Evolutionary conservation across 2,113 vertebrate species (phyloP), one percentile per base, ranked within the genome.

Genomic region (Lasiurus borealis): DNA sequence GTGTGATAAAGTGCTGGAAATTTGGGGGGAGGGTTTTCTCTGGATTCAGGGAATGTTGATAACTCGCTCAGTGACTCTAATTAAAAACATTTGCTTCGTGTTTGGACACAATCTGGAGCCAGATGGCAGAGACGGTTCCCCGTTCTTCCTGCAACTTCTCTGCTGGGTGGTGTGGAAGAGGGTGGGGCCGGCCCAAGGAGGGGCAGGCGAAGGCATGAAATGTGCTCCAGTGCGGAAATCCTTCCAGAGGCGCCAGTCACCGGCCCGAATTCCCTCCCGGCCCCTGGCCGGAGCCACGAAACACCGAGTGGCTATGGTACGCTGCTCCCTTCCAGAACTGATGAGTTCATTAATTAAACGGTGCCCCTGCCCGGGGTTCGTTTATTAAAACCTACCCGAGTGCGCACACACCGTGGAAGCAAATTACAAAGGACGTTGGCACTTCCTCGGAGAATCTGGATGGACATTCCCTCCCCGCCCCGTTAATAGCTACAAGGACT

Each of bases 361-460:
- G 69, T 52, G 15, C 82, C 23, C 29, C 73, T 88, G 95, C 77
- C 73, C 78, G 9, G 46, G 57, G 73, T 91, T 93, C 78, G 92
- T 93, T n/a, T 46, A 94, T 90, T 85, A 16, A 86, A 95, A 94
- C 76, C 36, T 75, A 80, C 68, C 78, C 52, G 69, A 72, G 18
- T 29, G 50, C 50, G 44, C 84, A 57, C n/a, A n/a, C 48, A 69
- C 23, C 34, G 36, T 57, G 16, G 77, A 54, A 88, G 75, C 88
- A 88, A 90, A 94, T 57, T 52, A 52, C 83, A 91, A 83, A 84
- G 40, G 83, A 88, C 34, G 18, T 8, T 16, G 12, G 34, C 72
- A 85, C 40, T 94, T 81, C 81, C 40, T 85, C 62, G 62, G 25
- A 78, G 50, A 57, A 72, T 15, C 36, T 18, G 52, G 52, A 50